Evolutionary conservation across 2,888 invertebrate genomes (phyloP).

Genomic region (Clivina fossor): DNA sequence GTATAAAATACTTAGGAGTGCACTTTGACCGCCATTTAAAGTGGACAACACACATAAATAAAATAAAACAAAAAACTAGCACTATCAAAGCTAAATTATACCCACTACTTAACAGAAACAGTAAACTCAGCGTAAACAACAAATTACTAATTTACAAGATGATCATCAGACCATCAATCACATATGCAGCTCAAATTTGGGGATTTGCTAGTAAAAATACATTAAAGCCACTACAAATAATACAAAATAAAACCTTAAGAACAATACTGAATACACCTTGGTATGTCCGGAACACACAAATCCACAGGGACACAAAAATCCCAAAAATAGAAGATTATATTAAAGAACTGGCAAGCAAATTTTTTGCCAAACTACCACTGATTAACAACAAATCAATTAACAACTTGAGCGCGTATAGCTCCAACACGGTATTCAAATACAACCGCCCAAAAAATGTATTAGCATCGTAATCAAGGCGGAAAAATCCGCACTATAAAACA

Average conservation of each 20-base stretch:
- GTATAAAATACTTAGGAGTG: slow-evolving; percentile 5
- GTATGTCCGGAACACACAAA: slow-evolving; percentile 2
- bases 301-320: slow-evolving; percentile 2
- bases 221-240: background rate
- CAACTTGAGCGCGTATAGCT: no score
- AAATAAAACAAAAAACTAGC: no score
- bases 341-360: no score
- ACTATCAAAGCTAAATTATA: background rate
- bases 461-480: no score
- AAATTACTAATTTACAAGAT: background rate
- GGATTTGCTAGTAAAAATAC: background rate
- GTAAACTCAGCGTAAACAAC: background rate
- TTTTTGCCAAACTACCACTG: no score
- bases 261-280: slow-evolving; percentile 1
- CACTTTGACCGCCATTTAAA: background rate
- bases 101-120: background rate
- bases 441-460: no score
- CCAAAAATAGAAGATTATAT: no score
- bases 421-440: no score
- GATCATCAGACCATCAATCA: background rate
- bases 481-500: no score
- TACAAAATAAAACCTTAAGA: slow-evolving; percentile 1
- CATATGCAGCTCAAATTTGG: background rate
- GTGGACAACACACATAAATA: background rate
- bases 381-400: no score